Conservation (phyloP, 2,113 vertebrate species). For the Chloropsis hardwickii region DNA sequence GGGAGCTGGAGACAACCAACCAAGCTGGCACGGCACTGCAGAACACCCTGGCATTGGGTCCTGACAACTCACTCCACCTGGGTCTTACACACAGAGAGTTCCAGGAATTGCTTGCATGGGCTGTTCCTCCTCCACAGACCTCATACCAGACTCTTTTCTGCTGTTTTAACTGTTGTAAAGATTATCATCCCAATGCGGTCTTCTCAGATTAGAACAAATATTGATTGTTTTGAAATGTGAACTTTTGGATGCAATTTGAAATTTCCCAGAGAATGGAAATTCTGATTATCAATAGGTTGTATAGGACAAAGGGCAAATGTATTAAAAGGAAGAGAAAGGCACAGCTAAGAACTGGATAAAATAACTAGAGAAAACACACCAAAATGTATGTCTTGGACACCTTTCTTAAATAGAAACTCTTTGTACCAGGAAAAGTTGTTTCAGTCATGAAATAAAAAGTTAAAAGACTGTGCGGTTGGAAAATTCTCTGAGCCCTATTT, state of each 20-base stretch:
- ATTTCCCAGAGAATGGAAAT: not conserved
- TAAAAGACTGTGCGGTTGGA: not conserved
- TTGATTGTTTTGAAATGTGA: not conserved
- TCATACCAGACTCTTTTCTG: not conserved
- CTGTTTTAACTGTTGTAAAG: not conserved
- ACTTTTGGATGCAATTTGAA: not conserved
- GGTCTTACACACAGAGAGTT: not conserved
- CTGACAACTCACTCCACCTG: not conserved
- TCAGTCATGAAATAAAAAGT: not conserved
- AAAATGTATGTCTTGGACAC: not conserved
- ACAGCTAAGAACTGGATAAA: not conserved
- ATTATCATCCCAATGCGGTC: not conserved
- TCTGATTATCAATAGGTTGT: not conserved
- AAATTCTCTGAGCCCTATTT: conserved; percentile 20
- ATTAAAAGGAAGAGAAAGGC: not conserved
- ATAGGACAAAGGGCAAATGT: not conserved
- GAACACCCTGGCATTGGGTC: not conserved
- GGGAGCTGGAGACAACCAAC: not conserved
- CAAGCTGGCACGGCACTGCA: accelerated
- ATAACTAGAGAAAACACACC: conserved; percentile 38
- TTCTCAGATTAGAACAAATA: not conserved
- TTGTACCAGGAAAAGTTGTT: not conserved
- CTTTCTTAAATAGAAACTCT: conserved; percentile 5
- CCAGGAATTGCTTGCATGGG: not conserved
- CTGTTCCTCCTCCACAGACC: not conserved